Percentiles rank a stretch among this genome's conserved stretches.
These are phyloP conservation scores for Spilosoma lubricipeda DNA, from an alignment of 2,888 invertebrate genomes.

Conservation along the genomic window DNA sequence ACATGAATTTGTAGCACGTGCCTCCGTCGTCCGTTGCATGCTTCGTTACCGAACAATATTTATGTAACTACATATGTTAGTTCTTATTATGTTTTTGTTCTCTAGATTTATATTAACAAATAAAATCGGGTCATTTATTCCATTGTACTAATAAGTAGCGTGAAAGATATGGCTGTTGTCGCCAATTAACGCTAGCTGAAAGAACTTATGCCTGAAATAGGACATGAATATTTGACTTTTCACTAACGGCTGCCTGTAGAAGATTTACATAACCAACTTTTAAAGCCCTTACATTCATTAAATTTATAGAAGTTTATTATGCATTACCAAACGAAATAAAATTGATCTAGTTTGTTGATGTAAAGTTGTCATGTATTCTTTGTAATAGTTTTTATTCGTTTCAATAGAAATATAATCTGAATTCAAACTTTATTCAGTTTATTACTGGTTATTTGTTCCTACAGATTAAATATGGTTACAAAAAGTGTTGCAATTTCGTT, in stretches of 20 bases:
- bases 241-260: background rate
- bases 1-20: constrained; percentile 59
- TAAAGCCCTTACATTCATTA: constrained; percentile 28
- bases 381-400: constrained; percentile 26
- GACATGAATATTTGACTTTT: background rate
- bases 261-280: constrained; percentile 20
- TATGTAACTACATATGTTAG: constrained; percentile 25
- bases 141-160: background rate
- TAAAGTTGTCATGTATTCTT: constrained; percentile 27
- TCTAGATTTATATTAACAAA: background rate
- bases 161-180: background rate
- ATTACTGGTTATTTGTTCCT: background rate
- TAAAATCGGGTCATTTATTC: background rate
- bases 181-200: background rate
- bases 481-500: constrained; percentile 7
- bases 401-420: constrained; percentile 13
- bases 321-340: background rate
- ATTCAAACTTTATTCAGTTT: background rate
- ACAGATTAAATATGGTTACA: background rate
- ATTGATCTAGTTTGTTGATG: constrained; percentile 28
- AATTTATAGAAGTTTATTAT: background rate
- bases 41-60: constrained; percentile 39
- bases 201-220: background rate
- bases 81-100: constrained; percentile 18
- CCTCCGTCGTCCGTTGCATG: constrained; percentile 37